phyloP scores from a whole-genome alignment of 2,797 vertebrate species.

The Muscicapa comitata region DNA sequence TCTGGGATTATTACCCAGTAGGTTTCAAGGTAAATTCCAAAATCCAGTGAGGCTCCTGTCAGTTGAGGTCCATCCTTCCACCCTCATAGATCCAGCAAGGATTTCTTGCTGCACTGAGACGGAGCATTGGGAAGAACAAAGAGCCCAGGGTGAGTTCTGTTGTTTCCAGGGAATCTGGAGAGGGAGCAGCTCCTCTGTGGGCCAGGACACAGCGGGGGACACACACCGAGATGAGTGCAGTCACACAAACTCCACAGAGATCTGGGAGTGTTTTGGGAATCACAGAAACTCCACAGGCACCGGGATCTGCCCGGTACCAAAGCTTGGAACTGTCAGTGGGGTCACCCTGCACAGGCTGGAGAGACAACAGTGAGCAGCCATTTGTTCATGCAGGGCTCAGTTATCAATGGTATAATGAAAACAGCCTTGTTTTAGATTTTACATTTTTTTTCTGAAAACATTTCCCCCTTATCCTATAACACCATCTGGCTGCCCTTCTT shows the following conservation, averaged over 20 bases:
- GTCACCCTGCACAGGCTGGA: rapidly evolving
- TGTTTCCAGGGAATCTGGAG: not conserved
- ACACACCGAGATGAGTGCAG: too few relatives aligned
- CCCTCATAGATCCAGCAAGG: not conserved
- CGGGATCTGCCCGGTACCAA: rapidly evolving
- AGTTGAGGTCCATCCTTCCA: rapidly evolving
- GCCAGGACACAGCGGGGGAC: too few relatives aligned
- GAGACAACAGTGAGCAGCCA: rapidly evolving
- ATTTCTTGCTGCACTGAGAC: not conserved
- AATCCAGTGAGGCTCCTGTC: not conserved
- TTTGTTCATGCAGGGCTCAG: not conserved
- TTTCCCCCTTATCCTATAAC: constrained; percentile 37
- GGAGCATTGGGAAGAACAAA: not conserved
- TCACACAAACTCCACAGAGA: too few relatives aligned
- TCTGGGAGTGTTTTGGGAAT: too few relatives aligned
- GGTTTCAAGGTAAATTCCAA: not conserved
- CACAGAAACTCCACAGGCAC: too few relatives aligned
- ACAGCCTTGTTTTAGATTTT: not conserved
- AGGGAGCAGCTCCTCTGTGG: not conserved
- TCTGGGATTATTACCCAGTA: not conserved
- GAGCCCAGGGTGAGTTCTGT: not conserved
- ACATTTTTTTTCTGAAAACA: not conserved
- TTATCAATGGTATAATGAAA: not conserved
- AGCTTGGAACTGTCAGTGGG: not conserved
- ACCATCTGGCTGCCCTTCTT: constrained; percentile 12